Conservation (phyloP, 2,797 vertebrate genomes). For the Peromyscus nudipes region DNA sequence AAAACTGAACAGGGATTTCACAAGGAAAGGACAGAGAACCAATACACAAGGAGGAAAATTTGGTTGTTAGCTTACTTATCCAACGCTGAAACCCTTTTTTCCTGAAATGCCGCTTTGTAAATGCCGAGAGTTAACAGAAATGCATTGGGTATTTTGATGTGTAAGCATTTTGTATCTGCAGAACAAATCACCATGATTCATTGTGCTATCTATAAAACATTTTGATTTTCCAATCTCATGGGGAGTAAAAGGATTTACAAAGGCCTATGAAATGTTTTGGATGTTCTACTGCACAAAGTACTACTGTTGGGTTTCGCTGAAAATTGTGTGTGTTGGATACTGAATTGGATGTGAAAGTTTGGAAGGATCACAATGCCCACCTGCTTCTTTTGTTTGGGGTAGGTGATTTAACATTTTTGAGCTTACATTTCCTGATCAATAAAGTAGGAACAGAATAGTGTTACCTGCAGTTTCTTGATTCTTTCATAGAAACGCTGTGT, state of each 20-base stretch:
- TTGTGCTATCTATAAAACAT: slow-evolving; percentile 69
- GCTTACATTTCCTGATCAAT: slow-evolving; percentile 37
- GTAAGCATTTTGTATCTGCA: slow-evolving; percentile 73
- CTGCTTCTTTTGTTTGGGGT: slow-evolving; percentile 37
- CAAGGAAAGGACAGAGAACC: neutral
- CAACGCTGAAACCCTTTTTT: neutral
- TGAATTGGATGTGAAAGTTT: slow-evolving; percentile 55
- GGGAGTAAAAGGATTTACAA: slow-evolving; percentile 71
- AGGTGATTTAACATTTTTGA: slow-evolving; percentile 13
- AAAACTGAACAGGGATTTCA: neutral
- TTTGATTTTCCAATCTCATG: slow-evolving; percentile 72
- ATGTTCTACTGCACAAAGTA: slow-evolving; percentile 14
- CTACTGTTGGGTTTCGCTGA: slow-evolving; percentile 47
- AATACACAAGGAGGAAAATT: neutral
- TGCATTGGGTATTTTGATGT: slow-evolving; percentile 51
- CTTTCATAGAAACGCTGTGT: neutral
- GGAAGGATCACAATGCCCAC: slow-evolving; percentile 6
- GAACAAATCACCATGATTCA: slow-evolving; percentile 69
- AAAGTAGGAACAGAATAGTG: slow-evolving; percentile 46
- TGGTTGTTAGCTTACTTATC: slow-evolving; percentile 45
- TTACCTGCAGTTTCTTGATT: neutral
- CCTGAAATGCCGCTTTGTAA: slow-evolving; percentile 56
- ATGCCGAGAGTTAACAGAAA: slow-evolving; percentile 51
- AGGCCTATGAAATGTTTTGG: slow-evolving; percentile 68
- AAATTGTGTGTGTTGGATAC: slow-evolving; percentile 13